Evolutionary conservation across 2,888 invertebrate species (phyloP), one percentile per base, ranked within the genome.

Genomic region (Aphodius granarius): DNA sequence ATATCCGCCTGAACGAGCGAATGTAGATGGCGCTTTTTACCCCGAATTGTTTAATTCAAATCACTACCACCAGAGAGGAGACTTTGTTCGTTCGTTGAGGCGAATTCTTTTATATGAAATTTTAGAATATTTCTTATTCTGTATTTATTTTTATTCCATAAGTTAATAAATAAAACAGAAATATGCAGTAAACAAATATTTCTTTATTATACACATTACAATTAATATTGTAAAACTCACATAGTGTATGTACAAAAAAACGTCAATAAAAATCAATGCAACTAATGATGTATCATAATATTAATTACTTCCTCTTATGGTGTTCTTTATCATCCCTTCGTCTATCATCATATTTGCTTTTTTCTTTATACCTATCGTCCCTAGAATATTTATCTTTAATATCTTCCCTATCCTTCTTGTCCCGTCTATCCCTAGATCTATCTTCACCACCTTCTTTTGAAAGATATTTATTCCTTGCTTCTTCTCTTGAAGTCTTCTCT

Each of bases 371-470:
- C 66, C 66, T 65, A 18, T 65, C 66, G 5, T 65, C 66, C 66
- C 66, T 43, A 13, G 43, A 43, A 43, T 43, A 43, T 43, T 13
- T 43, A 9, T 43, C 43, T 3, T 43, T 43, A 16, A 18, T 16
- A 2, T 71, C 63, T 75, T 72, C 65, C 71, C 74, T 63, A 73
- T 71, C 71, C 19, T 71, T 71, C 23, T 17, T 70, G 62, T 72
- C 70, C 72, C 63, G 70, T 78, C 73, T 63, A 66, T 76, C 23
- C 21, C 77, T 72, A 21, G 23, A 70, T 71, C 66, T 72, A 71
- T 75, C 74, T 73, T 21, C 64, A 66, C 75, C 74, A 75, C 80
- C 80, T 43, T 76, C 13, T 23, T 68, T 79, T 17, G 76, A 78
- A n/a, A n/a, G n/a, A 75, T 23, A 71, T 21, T 19, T 63, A 66